These are phyloP conservation scores for Diplazon laetatorius DNA, from an alignment of 2,888 invertebrate species.

Conservation along the genomic window DNA sequence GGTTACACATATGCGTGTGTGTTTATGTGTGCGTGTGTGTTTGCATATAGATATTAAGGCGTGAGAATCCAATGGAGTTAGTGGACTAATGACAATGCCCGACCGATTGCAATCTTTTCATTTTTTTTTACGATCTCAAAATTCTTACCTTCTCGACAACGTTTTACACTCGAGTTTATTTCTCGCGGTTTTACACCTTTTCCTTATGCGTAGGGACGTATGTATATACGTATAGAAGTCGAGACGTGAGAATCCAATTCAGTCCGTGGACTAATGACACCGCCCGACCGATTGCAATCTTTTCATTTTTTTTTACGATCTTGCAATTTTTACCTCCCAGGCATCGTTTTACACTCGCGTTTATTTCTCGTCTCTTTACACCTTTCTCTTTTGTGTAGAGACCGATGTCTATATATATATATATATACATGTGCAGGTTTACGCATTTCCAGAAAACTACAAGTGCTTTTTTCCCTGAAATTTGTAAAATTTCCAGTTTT, in stretches of 20 bases:
- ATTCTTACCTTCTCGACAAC: neutral
- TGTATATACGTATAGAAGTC: no score
- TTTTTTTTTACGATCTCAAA: neutral
- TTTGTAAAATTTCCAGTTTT: conserved; percentile 47
- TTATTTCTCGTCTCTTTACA: conserved; percentile 11
- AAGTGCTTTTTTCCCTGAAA: conserved; percentile 27
- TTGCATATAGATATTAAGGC: neutral
- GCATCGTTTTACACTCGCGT: neutral
- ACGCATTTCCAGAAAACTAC: conserved; percentile 22
- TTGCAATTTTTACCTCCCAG: neutral
- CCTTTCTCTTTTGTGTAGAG: neutral
- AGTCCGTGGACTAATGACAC: neutral
- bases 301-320: neutral
- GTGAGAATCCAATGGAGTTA: neutral
- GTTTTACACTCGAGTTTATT: neutral
- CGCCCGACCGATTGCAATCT: neutral
- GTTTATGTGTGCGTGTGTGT: no score
- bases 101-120: neutral
- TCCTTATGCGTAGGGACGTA: neutral
- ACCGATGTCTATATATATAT: no score
- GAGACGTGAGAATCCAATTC: neutral
- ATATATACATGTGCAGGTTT: no score
- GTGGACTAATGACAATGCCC: neutral
- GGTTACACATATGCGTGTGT: no score
- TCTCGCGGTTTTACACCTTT: conserved; percentile 6